Conservation (phyloP, 2,113 vertebrate species). For the Ovibos moschatus region DNA sequence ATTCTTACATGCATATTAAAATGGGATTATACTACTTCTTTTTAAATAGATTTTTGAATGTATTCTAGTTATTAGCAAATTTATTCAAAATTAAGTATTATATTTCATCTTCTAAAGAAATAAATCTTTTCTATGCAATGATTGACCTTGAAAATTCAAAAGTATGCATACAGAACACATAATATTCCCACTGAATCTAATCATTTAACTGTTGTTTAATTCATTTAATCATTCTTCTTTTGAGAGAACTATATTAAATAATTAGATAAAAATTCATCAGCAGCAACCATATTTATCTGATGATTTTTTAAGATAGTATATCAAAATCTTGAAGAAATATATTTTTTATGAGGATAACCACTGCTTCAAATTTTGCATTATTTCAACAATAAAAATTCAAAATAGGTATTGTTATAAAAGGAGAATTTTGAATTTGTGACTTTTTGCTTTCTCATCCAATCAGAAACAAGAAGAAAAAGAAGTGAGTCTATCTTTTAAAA, state of each 20-base stretch:
- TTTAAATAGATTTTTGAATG: background rate
- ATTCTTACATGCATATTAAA: background rate
- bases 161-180: background rate
- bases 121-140: conserved; percentile 38
- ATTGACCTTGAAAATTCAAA: conserved; percentile 57
- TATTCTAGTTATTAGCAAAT: background rate
- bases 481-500: background rate
- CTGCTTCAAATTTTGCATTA: background rate
- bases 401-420: background rate
- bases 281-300: conserved; percentile 2
- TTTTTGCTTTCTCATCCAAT: background rate
- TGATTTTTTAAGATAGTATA: background rate
- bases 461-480: background rate
- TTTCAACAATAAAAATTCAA: background rate
- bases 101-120: conserved; percentile 39
- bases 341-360: background rate
- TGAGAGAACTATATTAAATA: conserved; percentile 55
- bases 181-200: conserved; percentile 35
- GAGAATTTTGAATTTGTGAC: background rate
- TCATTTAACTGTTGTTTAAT: conserved; percentile 70
- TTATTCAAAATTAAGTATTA: background rate
- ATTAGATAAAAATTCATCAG: conserved; percentile 54
- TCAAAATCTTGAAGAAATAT: background rate
- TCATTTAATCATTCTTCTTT: conserved; percentile 67
- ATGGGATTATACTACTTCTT: background rate